Evolutionary conservation across 2,797 vertebrate species (phyloP).

Genomic region (Psittacula echo): DNA sequence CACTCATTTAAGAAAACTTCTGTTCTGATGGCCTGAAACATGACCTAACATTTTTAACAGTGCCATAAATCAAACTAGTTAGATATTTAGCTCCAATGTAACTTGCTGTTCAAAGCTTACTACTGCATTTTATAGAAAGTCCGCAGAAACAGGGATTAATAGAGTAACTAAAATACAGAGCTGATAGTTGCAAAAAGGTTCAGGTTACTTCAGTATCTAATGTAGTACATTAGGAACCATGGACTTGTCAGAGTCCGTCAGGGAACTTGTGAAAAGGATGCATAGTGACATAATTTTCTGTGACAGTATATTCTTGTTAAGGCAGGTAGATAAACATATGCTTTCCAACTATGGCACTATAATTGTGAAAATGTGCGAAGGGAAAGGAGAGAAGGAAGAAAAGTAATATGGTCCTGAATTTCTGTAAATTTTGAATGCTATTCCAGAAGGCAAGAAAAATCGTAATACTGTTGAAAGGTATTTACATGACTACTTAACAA

Average conservation of each 20-base stretch:
- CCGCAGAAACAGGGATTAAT: not conserved
- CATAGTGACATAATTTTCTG: not conserved
- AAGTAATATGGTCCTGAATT: not conserved
- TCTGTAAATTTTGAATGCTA: not conserved
- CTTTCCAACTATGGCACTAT: not conserved
- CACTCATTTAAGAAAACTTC: not conserved
- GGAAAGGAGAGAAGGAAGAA: not conserved
- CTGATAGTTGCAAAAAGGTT: not conserved
- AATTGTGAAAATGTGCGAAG: not conserved
- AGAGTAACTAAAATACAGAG: not conserved
- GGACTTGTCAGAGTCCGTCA: not conserved
- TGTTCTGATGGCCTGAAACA: constrained; percentile 18
- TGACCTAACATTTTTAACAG: constrained; percentile 41
- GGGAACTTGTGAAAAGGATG: not conserved
- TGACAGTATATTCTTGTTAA: not conserved
- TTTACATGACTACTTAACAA: not conserved
- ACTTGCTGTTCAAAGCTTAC: not conserved
- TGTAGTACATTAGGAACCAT: not conserved
- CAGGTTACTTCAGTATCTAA: not conserved
- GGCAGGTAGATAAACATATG: not conserved
- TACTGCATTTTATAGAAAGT: not conserved
- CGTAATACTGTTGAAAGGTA: not conserved
- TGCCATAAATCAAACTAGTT: not conserved
- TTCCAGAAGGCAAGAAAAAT: not conserved
- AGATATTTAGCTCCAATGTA: not conserved